Evolutionary conservation across 2,113 vertebrate genomes (phyloP).

Genomic region (Astur gentilis): DNA sequence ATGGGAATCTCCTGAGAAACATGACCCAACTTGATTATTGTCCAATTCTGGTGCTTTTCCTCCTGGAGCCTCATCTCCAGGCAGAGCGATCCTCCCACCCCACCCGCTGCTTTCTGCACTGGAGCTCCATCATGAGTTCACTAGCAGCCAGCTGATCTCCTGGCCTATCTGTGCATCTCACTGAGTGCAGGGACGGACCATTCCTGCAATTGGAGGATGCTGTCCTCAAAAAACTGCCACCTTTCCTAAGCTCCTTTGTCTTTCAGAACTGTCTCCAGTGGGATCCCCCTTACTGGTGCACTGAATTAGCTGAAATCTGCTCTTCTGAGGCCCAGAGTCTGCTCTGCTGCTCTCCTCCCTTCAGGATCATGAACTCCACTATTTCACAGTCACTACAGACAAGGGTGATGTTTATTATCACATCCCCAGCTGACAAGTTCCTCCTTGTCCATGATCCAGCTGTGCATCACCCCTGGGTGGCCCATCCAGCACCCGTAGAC

Average conservation of each 20-base stretch:
- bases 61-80: not conserved
- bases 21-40: not conserved
- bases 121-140: not conserved
- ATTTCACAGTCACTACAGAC: not conserved
- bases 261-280: too few relatives aligned
- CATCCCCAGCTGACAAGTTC: not conserved
- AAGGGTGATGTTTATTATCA: not conserved
- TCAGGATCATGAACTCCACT: fast-evolving
- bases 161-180: not conserved
- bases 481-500: not conserved
- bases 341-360: not conserved
- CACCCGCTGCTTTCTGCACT: fast-evolving
- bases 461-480: too few relatives aligned
- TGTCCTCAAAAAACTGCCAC: not conserved
- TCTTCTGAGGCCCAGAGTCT: not conserved
- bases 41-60: not conserved
- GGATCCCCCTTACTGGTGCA: not conserved
- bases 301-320: not conserved
- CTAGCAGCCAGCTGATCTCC: not conserved
- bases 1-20: too few relatives aligned
- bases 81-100: not conserved
- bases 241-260: too few relatives aligned
- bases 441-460: not conserved
- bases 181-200: fast-evolving
- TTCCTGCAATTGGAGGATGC: not conserved